Evolutionary conservation across 2,113 vertebrate genomes (phyloP), one percentile per base, ranked within the genome.

Genomic region (Eolophus roseicapilla): DNA sequence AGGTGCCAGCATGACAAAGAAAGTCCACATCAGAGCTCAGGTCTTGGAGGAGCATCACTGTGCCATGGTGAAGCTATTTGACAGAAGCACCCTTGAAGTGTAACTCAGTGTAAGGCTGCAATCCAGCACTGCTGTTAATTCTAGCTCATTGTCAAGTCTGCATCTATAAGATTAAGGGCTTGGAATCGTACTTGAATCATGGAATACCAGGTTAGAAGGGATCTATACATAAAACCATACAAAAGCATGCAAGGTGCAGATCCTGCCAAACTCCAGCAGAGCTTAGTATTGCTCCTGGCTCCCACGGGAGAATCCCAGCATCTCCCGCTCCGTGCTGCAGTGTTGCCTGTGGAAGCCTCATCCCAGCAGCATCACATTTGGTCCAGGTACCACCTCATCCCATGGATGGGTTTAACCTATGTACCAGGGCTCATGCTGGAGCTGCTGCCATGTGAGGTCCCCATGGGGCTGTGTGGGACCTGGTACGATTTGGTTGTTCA

Each of bases 351-450:
- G 53, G 49, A 59, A 69, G 14, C 39, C 28, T 85, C 28, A 7
- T 43, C 69, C 47, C 41, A 28, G 39, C 47, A 67, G 35, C 47
- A 43, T 13, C 2, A 0, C 0, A 2, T 37, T 46, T 0, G 0
- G 33, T 5, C 37, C 25, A 7, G 27, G 19, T 14, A 25, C 57
- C 44, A 37, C 37, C 41, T 53, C 9, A 13, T 17, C 29, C 43
- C 33, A 9, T 13, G 57, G 47, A 55, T 53, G 68, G 23, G 28
- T 79, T 50, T 47, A 6, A 16, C 24, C 44, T 4, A 1, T 6
- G 24, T 17, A n/a, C 13, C 4, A 8, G 82, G 31, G 25, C 49
- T 53, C 1, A 1, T 49, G n/a, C 59, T 64, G 74, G 73, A 77
- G 52, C 10, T 52, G 47, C 71, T 76, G 59, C 68, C 63, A 10